These are phyloP conservation scores for Caenorhabditis briggsae DNA, from an alignment of 1,140 invertebrate genomes.

Conservation along the genomic window DNA sequence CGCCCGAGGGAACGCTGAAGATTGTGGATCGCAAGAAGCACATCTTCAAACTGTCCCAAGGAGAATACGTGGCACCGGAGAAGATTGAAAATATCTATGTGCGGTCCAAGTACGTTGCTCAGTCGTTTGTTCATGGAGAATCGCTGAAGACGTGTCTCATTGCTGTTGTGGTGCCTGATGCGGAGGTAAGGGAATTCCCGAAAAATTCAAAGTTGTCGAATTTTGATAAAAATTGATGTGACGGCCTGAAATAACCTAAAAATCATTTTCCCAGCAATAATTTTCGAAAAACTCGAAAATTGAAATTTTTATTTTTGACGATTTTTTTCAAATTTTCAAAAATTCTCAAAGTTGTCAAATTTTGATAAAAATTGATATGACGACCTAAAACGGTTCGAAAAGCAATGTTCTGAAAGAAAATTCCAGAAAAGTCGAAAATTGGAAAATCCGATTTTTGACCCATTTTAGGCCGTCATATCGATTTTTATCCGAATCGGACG, in stretches of 20 bases:
- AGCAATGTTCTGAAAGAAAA: too few relatives aligned
- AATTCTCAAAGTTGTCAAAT: neutral
- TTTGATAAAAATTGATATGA: too few relatives aligned
- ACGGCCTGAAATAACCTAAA: too few relatives aligned
- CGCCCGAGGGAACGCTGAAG: conserved; percentile 79
- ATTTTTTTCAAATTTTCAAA: neutral
- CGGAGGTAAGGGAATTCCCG: conserved; percentile 82
- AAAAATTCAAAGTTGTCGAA: neutral
- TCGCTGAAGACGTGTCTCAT: conserved; percentile 89
- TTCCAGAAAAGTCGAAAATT: too few relatives aligned
- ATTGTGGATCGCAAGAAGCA: conserved; percentile 81
- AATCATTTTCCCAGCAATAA: too few relatives aligned
- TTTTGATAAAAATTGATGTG: too few relatives aligned
- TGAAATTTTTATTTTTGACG: too few relatives aligned
- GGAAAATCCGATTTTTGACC: too few relatives aligned
- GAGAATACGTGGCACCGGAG: conserved; percentile 82
- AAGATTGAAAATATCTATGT: conserved; percentile 81
- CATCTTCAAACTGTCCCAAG: conserved; percentile 81
- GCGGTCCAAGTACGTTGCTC: conserved; percentile 78
- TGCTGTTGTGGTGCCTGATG: conserved; percentile 92
- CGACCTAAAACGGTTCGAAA: too few relatives aligned
- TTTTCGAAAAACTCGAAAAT: too few relatives aligned
- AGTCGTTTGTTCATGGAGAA: conserved; percentile 80
- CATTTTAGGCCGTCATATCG: too few relatives aligned
- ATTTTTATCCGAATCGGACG: too few relatives aligned